Conservation (phyloP, 2,797 vertebrate genomes). For the Coilia nasus region DNA sequence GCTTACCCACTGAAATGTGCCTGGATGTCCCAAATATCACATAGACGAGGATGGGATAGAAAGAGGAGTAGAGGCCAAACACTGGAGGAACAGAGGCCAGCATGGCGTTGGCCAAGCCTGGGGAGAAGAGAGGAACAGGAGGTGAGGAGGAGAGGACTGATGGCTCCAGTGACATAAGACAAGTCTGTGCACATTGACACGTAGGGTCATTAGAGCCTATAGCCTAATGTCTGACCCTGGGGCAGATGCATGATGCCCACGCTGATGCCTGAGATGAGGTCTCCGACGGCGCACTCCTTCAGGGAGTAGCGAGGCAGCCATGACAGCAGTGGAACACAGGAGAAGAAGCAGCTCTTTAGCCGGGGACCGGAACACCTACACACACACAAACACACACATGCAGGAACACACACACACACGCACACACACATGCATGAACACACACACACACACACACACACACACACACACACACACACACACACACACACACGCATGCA, state of each 20-base stretch:
- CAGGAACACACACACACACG: neutral
- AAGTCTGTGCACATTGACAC: neutral
- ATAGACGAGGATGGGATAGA: conserved; percentile 89
- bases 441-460: neutral
- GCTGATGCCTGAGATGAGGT: conserved; percentile 88
- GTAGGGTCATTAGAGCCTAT: neutral
- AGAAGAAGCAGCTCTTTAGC: conserved; percentile 73
- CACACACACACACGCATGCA: neutral
- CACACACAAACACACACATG: conserved; percentile 14
- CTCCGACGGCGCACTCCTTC: conserved; percentile 84
- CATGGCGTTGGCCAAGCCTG: conserved; percentile 88
- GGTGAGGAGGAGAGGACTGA: neutral
- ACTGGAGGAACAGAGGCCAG: conserved; percentile 88
- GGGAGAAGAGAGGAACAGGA: neutral
- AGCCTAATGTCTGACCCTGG: conserved; percentile 80
- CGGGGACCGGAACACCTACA: conserved; percentile 77
- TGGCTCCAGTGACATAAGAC: too few species aligned
- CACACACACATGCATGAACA: neutral
- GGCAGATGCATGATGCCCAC: conserved; percentile 84
- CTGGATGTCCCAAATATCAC: conserved; percentile 88
- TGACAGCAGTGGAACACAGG: conserved; percentile 76
- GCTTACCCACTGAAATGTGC: conserved; percentile 87
- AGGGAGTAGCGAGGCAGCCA: conserved; percentile 89
- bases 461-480: neutral
- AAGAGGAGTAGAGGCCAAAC: conserved; percentile 88